phyloP scores from a whole-genome alignment of 2,888 invertebrate species.

The Lissocephala sabroskyi region DNA sequence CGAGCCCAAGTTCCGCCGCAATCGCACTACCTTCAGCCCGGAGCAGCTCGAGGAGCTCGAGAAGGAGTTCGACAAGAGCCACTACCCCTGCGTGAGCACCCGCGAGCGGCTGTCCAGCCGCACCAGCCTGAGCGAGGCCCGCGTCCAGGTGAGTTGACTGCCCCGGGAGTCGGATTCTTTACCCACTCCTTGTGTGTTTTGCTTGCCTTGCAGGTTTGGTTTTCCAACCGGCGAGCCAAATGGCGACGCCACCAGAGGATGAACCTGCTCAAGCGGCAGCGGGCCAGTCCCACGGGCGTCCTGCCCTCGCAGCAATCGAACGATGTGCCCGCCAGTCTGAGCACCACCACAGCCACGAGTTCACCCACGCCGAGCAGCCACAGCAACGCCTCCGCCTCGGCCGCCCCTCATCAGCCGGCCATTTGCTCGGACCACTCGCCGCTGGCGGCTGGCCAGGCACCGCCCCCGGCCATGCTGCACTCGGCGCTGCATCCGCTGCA shows the following conservation, averaged over 20 bases:
- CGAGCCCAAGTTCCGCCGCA: slow-evolving; percentile 93
- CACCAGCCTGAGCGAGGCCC: slow-evolving; percentile 92
- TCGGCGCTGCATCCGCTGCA: slow-evolving; percentile 36
- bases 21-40: slow-evolving; percentile 94
- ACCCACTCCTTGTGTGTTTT: not conserved
- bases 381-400: slow-evolving; percentile 62
- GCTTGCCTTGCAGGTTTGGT: slow-evolving; percentile 94
- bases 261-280: slow-evolving; percentile 88
- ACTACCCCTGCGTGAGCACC: slow-evolving; percentile 96
- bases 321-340: slow-evolving; percentile 32
- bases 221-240: slow-evolving; percentile 98
- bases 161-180: too few species aligned
- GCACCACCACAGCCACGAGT: slow-evolving; percentile 34
- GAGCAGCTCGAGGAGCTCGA: slow-evolving; percentile 95
- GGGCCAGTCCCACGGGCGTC: slow-evolving; percentile 68
- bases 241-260: slow-evolving; percentile 97
- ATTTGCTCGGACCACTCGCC: slow-evolving; percentile 38
- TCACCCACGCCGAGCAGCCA: slow-evolving; percentile 67
- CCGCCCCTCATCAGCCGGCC: slow-evolving; percentile 41
- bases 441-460: slow-evolving; percentile 18
- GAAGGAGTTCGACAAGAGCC: slow-evolving; percentile 95
- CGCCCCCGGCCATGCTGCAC: slow-evolving; percentile 37
- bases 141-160: slow-evolving; percentile 88
- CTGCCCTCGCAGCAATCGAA: slow-evolving; percentile 51
- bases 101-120: slow-evolving; percentile 92